A percentile compares a stretch with the other conserved stretches of the same genome.
These are phyloP conservation scores for Eumerus sabulonum DNA, from an alignment of 2,888 invertebrate species.

Conservation along the genomic window DNA sequence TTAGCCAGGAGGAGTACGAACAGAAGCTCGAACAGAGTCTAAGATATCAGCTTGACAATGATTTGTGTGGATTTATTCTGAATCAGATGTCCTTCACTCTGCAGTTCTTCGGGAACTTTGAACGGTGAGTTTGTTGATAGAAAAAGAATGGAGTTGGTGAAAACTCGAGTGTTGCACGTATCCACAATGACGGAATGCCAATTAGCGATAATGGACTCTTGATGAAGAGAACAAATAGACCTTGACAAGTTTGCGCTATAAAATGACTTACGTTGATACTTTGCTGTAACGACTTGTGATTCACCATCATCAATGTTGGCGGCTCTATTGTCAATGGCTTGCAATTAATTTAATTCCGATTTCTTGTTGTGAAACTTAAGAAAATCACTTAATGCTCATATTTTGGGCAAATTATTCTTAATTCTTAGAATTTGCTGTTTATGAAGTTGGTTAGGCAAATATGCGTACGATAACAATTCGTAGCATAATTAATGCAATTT, in stretches of 20 bases:
- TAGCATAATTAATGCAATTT: no score
- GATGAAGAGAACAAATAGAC: conserved; percentile 30
- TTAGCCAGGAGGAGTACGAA: conserved; percentile 73
- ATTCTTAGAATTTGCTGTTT: no score
- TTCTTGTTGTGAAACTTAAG: no score
- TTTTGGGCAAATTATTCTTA: no score
- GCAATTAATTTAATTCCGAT: no score
- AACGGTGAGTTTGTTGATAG: conserved; percentile 80
- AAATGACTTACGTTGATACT: no score
- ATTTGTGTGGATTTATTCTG: conserved; percentile 85
- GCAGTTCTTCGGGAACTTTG: conserved; percentile 89
- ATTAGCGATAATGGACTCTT: conserved; percentile 40
- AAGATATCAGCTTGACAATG: conserved; percentile 81
- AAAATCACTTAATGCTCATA: no score
- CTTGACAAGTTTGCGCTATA: conserved; percentile 4
- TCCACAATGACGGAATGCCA: conserved; percentile 26
- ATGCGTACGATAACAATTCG: no score
- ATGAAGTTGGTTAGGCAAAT: no score
- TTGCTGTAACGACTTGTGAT: no score
- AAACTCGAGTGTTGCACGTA: conserved; percentile 21
- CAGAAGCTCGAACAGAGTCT: conserved; percentile 77
- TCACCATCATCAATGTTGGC: no score
- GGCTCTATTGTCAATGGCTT: no score
- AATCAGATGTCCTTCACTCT: conserved; percentile 88
- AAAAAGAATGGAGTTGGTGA: neutral